Evolutionary conservation across 2,888 invertebrate genomes (phyloP), one percentile per base, ranked within the genome.

Genomic region (Uloborus plumipes): DNA sequence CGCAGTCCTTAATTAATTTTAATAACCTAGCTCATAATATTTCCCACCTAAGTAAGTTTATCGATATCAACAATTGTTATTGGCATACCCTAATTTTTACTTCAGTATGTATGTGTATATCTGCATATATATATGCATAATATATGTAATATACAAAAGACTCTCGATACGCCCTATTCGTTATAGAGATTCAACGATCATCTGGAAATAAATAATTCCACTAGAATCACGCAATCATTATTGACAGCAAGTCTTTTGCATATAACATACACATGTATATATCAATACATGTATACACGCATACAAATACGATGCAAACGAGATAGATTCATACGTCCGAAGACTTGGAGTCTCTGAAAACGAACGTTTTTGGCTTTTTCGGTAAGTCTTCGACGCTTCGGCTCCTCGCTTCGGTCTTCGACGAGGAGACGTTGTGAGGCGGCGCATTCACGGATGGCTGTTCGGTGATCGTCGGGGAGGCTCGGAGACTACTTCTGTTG

Each of bases 271-370:
- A 59, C 26, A 47, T 59, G 13, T 16, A 70, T 39, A 70, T 70
- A 39, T 9, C 39, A 11, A 39, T 11, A 39, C 39, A 39, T 39
- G 2, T 7, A 31, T 31, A 31, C 31, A 31, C 7, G 1, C 39
- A 39, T 39, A 39, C 39, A 39, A 39, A 39, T 11, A 39, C 9
- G 9, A 39, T 39, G 39, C 39, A 39, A 4, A 39, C 3, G 1
- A 39, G 9, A 11, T 39, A 11, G 39, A 9, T 39, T 83, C 66
- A 83, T n/a, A 83, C 82, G 14, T 72, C 82, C 18, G 82, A 83
- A 31, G 82, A 83, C 39, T 83, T 83, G n/a, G 82, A 83, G 72
- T 77, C 77, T 62, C 82, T 72, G 49, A 83, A 67, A 14, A 62
- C 18, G 58, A 53, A 65, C 13, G 76, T 70, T 47, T 67, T 67